Evolutionary conservation across 2,113 vertebrate genomes (phyloP), one percentile per base, ranked within the genome.

Genomic region (Chunga burmeisteri): DNA sequence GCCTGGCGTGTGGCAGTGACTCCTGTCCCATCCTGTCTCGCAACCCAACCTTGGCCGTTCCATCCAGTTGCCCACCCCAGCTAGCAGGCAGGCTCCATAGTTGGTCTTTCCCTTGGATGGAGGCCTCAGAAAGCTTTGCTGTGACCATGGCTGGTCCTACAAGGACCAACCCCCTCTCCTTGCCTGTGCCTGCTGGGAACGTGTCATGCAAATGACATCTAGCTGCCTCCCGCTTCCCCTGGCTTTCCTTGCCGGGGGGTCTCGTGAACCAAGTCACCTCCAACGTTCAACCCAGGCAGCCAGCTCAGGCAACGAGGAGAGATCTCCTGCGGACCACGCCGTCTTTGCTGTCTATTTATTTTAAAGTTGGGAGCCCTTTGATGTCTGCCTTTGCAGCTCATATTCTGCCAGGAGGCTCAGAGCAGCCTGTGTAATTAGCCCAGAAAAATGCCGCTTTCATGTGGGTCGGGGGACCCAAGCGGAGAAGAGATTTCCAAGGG

Each of bases 301-400:
- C 52, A 29, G 58, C 7, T 3, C 27, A 73, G 77, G 83, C 68
- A 21, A 1, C 2, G 6, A 77, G 49, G 61, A 87, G 65, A 52
- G 49, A 29, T 89, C 52, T 93, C 84, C 70, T 0, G 0, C 4
- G 7, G 65, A 79, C 81, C 1, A 1, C 1, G 7, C 73, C 0
- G 0, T 61, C 62, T 87, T 90, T 87, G 36, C 79, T 53, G n/a
- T 82, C 44, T 72, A 1, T 94, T 84, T 90, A 84, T 91, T 91
- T 87, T 90, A 44, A 88, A 94, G 53, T 92, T 78, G 42, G 71
- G 63, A 95, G 27, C 56, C 22, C 79, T 95, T 96, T 96, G 95
- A 94, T 96, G 94, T 94, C 81, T 91, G 65, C 74, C n/a, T 40
- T 62, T 75, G 62, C 74, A 75, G 93, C 84, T 85, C 2, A 0